A percentile compares a stretch with the other conserved stretches of the same genome.
phyloP scores from a whole-genome alignment of 2,797 vertebrate genomes.

The Dryobates pubescens region DNA sequence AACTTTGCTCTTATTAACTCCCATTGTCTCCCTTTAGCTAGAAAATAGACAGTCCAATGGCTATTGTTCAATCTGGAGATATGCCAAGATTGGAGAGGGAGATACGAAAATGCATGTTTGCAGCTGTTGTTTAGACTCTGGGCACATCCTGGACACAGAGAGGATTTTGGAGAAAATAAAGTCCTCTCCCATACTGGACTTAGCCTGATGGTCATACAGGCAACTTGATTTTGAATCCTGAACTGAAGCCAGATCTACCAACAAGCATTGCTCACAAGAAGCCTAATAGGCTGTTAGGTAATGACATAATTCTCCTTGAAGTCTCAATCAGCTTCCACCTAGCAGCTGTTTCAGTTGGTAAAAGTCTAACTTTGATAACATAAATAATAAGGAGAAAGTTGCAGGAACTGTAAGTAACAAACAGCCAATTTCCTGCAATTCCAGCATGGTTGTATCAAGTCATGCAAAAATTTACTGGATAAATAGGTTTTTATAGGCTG shows the following conservation, averaged over 20 bases:
- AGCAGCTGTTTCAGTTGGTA: constrained; percentile 29
- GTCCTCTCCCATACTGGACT: background rate
- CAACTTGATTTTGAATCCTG: background rate
- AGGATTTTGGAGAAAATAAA: background rate
- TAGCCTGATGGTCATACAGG: background rate
- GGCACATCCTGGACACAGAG: background rate
- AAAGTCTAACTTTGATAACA: background rate
- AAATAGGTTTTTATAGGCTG: constrained; percentile 11
- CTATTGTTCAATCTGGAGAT: constrained; percentile 50
- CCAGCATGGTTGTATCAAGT: constrained; percentile 3
- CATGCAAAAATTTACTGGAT: background rate
- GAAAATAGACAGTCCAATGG: background rate
- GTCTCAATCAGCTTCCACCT: background rate
- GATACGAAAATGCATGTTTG: constrained; percentile 35
- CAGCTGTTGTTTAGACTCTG: constrained; percentile 39
- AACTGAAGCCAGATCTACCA: background rate
- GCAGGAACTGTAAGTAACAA: constrained; percentile 20
- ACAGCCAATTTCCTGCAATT: constrained; percentile 34
- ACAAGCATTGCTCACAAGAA: background rate
- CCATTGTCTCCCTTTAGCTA: constrained; percentile 18
- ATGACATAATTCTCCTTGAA: background rate
- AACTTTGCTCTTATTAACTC: background rate
- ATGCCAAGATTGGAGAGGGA: constrained; percentile 8
- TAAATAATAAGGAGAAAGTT: background rate
- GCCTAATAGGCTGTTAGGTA: background rate